Conservation (phyloP, 2,113 vertebrate species). For the Piprites chloris region DNA sequence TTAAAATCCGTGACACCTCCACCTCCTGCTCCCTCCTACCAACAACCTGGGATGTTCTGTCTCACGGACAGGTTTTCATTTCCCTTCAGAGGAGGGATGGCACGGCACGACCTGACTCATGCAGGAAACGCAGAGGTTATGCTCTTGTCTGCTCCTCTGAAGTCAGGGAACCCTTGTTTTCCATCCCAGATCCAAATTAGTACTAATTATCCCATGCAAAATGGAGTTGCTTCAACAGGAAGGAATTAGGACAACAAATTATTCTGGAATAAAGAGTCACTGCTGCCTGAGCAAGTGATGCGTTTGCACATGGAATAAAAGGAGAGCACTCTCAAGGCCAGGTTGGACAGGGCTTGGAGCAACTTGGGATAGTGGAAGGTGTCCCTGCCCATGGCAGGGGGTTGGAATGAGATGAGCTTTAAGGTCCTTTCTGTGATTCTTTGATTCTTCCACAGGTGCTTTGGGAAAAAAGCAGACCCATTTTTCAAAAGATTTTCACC, state of each 20-base stretch:
- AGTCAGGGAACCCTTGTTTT: background rate
- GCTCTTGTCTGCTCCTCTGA: background rate
- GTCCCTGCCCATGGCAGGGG: background rate
- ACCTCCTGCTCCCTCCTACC: background rate
- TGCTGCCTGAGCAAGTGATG: background rate
- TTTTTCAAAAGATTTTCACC: background rate
- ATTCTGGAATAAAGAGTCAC: background rate
- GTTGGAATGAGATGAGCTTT: background rate
- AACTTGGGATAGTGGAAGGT: background rate
- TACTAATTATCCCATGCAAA: conserved; percentile 41
- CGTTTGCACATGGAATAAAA: background rate
- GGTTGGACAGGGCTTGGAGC: background rate
- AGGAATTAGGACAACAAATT: conserved; percentile 54
- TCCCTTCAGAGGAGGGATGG: background rate
- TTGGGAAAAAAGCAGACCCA: background rate
- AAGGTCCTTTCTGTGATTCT: background rate
- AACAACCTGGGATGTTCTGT: background rate
- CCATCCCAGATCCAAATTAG: conserved; percentile 29
- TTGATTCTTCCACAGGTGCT: background rate
- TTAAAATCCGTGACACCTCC: background rate
- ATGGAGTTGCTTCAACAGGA: conserved; percentile 24
- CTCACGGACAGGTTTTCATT: background rate
- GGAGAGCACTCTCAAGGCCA: background rate
- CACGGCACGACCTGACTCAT: background rate
- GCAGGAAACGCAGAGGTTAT: background rate